These are phyloP conservation scores for Chionis minor DNA, from an alignment of 2,113 vertebrate species.

Conservation along the genomic window DNA sequence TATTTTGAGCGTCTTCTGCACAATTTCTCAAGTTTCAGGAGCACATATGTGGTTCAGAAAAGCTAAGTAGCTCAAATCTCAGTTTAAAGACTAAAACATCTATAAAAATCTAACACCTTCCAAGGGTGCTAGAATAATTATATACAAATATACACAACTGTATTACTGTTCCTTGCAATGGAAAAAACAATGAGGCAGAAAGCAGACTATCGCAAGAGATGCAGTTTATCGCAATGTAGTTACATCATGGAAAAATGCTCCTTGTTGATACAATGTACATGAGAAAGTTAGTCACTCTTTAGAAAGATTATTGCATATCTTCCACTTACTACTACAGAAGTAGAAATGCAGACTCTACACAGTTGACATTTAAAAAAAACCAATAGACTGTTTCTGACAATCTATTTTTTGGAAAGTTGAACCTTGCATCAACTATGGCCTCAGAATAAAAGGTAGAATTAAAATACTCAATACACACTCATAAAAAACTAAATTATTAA, in stretches of 20 bases:
- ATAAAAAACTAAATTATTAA: not conserved
- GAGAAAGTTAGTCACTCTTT: not conserved
- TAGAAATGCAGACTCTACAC: not conserved
- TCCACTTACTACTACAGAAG: not conserved
- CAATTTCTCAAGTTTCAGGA: not conserved
- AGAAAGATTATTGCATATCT: not conserved
- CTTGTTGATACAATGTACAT: not conserved
- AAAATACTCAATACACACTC: not conserved
- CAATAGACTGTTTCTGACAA: not conserved
- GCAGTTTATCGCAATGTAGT: not conserved
- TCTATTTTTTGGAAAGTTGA: not conserved
- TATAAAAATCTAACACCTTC: not conserved
- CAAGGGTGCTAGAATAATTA: not conserved
- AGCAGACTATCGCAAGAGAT: not conserved
- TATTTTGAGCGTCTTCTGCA: not conserved
- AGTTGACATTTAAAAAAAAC: not conserved
- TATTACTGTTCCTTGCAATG: not conserved
- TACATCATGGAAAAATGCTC: not conserved
- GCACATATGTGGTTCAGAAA: not conserved
- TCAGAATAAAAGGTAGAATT: not conserved
- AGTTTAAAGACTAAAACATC: not conserved
- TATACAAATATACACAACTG: not conserved
- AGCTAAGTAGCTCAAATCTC: not conserved
- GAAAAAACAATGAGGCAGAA: not conserved
- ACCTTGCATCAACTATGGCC: not conserved